Evolutionary conservation across 2,113 vertebrate genomes (phyloP).

Genomic region (Gallinago media): DNA sequence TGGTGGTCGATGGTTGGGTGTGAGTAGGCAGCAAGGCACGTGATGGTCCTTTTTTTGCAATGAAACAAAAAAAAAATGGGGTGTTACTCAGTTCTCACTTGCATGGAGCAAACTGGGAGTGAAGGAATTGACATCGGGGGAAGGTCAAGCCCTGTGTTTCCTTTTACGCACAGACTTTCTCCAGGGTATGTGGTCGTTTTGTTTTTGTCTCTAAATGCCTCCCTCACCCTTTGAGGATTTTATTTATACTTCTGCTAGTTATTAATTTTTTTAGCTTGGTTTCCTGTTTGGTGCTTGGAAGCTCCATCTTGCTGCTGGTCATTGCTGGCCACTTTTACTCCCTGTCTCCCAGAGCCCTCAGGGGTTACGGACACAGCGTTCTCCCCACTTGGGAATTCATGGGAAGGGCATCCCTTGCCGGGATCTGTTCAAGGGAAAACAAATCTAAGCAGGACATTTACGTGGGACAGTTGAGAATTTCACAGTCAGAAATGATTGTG

Average conservation of each 20-base stretch:
- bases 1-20: not conserved
- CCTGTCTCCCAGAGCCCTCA: not conserved
- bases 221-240: not conserved
- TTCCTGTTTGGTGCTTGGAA: not conserved
- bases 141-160: not conserved
- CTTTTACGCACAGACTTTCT: not conserved
- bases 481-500: not conserved
- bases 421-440: not conserved
- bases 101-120: not conserved
- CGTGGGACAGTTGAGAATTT: not conserved
- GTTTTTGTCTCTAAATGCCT: not conserved
- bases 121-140: not conserved
- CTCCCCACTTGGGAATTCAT: not conserved
- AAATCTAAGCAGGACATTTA: not conserved
- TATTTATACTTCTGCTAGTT: not conserved
- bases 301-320: not conserved
- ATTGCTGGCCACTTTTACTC: not conserved
- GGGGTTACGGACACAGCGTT: accelerated
- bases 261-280: not conserved
- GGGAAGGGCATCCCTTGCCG: accelerated
- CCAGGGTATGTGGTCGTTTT: not conserved
- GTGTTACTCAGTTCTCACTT: not conserved
- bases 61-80: not conserved
- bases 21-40: accelerated
- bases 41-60: not conserved